Conservation (phyloP, 2,113 vertebrate genomes). For the Salvelinus alpinus region DNA sequence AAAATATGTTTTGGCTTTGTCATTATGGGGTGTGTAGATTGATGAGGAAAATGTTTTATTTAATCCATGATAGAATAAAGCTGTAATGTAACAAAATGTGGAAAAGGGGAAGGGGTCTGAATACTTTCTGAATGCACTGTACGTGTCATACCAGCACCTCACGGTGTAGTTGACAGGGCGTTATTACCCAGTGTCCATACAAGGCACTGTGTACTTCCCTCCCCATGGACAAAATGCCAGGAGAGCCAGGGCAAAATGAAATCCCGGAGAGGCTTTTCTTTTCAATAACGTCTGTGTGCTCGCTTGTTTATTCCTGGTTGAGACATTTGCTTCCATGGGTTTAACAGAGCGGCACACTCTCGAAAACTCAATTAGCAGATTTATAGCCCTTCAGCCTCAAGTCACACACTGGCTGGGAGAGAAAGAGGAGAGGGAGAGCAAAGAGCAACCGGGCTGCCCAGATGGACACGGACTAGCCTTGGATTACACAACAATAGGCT, state of each 20-base stretch:
- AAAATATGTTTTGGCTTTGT: no score
- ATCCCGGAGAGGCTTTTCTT: constrained; percentile 28
- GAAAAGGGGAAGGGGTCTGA: no score
- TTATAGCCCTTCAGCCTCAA: constrained; percentile 34
- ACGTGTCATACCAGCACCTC: background rate
- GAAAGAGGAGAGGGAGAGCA: constrained; percentile 11
- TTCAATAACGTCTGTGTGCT: constrained; percentile 30
- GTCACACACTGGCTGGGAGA: background rate
- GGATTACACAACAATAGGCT: constrained; percentile 36
- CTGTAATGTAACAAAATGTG: no score
- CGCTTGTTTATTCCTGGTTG: constrained; percentile 45
- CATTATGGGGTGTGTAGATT: no score
- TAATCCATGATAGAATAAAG: no score
- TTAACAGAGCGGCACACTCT: constrained; percentile 45
- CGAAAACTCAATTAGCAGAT: constrained; percentile 61
- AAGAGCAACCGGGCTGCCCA: constrained; percentile 12
- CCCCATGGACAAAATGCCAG: background rate
- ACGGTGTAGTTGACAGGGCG: background rate
- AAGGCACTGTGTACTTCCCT: background rate
- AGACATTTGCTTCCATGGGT: constrained; percentile 34
- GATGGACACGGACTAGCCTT: background rate
- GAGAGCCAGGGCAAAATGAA: background rate
- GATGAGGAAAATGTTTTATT: no score
- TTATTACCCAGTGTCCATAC: constrained; percentile 4
- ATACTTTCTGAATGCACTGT: no score